Conservation (phyloP, 2,888 invertebrate genomes). For the Chymomyza caudatula region DNA sequence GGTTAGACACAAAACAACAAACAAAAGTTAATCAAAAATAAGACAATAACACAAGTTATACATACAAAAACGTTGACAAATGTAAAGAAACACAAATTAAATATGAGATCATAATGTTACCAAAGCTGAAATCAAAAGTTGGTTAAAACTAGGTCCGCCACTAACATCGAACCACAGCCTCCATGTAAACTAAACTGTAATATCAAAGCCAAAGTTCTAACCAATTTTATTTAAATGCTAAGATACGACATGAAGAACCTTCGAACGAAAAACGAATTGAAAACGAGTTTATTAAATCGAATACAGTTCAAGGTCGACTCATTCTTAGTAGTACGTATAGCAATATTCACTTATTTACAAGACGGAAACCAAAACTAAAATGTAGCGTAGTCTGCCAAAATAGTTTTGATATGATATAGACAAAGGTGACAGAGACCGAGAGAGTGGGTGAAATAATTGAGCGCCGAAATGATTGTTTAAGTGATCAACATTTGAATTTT, state of each 20-base stretch:
- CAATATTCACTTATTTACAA: not conserved
- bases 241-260: slow-evolving; percentile 25
- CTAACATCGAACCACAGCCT: not conserved
- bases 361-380: not conserved
- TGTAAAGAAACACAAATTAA: not conserved
- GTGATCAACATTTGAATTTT: not conserved
- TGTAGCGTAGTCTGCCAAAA: too few relatives aligned
- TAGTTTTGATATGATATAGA: not conserved
- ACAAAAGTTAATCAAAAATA: slow-evolving; percentile 16
- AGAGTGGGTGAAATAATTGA: slow-evolving; percentile 1
- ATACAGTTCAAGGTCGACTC: slow-evolving; percentile 53
- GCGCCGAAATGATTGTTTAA: not conserved
- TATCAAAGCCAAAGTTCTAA: not conserved
- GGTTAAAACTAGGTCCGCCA: not conserved
- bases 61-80: not conserved
- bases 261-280: slow-evolving; percentile 13
- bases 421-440: not conserved
- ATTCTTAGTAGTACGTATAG: not conserved
- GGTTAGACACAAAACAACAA: not conserved
- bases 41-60: not conserved
- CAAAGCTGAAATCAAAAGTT: not conserved
- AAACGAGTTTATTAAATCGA: slow-evolving; percentile 13
- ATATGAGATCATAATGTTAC: not conserved
- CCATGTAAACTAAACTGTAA: not conserved
- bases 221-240: too few relatives aligned